Conservation (phyloP, 2,888 invertebrate genomes). For the Trypoxylon attenuatum region DNA sequence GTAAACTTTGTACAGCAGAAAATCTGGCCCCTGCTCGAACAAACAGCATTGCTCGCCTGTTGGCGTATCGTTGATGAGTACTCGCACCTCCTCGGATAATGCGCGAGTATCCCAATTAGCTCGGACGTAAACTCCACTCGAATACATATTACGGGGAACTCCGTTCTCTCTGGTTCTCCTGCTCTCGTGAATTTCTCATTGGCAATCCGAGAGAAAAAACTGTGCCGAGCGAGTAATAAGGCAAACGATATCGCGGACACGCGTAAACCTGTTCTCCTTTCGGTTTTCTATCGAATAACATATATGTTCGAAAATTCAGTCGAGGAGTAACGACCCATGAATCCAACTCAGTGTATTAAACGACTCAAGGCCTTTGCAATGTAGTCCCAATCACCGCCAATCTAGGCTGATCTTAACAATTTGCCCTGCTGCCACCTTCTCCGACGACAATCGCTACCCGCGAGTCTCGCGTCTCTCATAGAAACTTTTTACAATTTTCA, state of each 20-base stretch:
- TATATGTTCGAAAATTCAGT: conserved; percentile 23
- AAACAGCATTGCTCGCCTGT: background rate
- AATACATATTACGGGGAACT: too few relatives aligned
- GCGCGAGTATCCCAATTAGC: conserved; percentile 19
- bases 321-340: conserved; percentile 33
- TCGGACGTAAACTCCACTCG: too few relatives aligned
- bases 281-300: too few relatives aligned
- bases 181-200: too few relatives aligned
- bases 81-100: conserved; percentile 26
- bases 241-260: too few relatives aligned
- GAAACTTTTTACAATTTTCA: too few relatives aligned
- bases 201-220: too few relatives aligned
- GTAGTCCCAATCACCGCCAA: conserved; percentile 67
- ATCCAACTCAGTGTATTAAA: conserved; percentile 35
- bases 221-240: too few relatives aligned
- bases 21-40: background rate
- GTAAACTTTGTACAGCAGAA: conserved; percentile 20
- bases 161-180: too few relatives aligned
- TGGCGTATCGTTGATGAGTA: conserved; percentile 16
- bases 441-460: conserved; percentile 1
- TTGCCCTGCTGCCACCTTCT: conserved; percentile 48
- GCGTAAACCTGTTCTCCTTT: too few relatives aligned
- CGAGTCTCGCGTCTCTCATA: too few relatives aligned
- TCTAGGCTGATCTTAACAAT: conserved; percentile 62
- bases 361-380: conserved; percentile 68